Percentiles rank a stretch among this genome's conserved stretches.
Evolutionary conservation across 2,113 vertebrate species (phyloP).

Genomic region (Cacatua alba): DNA sequence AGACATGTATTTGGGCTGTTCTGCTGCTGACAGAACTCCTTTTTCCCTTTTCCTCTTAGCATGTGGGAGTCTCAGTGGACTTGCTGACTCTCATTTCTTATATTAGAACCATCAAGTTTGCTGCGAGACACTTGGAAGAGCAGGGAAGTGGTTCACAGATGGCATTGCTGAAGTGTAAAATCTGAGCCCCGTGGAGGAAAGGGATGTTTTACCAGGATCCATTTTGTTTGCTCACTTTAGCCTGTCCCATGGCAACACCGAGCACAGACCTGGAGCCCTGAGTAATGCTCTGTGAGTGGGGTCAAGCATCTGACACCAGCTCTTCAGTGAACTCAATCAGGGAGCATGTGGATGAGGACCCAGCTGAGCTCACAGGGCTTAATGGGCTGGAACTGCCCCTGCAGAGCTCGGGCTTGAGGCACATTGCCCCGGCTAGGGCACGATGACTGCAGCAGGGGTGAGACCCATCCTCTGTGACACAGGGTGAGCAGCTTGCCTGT

Average conservation of each 20-base stretch:
- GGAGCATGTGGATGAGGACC: rapidly evolving
- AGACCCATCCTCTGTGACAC: rapidly evolving
- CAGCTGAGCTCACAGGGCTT: neutral
- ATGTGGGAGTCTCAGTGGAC: neutral
- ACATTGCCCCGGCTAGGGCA: rapidly evolving
- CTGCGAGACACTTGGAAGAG: neutral
- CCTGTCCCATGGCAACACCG: neutral
- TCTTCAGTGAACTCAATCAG: neutral
- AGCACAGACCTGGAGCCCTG: neutral
- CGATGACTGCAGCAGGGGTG: neutral
- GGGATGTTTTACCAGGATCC: neutral
- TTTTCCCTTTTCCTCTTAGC: neutral
- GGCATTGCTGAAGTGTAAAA: neutral
- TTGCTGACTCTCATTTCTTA: neutral
- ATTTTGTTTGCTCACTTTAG: neutral
- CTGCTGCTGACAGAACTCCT: neutral
- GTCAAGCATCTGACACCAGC: neutral
- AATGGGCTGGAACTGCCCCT: neutral
- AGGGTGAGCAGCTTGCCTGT: rapidly evolving
- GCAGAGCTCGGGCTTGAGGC: neutral
- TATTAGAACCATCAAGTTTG: neutral
- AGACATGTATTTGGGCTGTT: neutral
- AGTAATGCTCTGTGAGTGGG: neutral
- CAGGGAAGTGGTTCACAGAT: neutral
- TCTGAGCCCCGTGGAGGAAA: neutral